These are phyloP conservation scores for Odontesthes bonariensis DNA, from an alignment of 2,113 vertebrate genomes.

Conservation along the genomic window DNA sequence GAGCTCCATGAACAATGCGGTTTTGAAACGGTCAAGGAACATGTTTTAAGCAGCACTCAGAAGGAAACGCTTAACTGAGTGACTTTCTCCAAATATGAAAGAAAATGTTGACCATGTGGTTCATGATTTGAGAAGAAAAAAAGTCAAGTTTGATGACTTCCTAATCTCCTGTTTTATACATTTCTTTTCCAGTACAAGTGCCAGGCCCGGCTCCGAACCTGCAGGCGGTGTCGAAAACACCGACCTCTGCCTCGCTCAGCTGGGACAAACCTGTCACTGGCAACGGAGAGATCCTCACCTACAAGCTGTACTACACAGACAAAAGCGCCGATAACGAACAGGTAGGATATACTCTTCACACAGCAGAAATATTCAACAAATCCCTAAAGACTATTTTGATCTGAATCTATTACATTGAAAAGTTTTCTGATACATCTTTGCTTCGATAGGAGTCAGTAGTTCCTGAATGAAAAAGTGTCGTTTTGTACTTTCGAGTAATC, in stretches of 20 bases:
- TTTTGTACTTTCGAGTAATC: background rate
- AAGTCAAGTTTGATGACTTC: slow-evolving; percentile 4
- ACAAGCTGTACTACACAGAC: slow-evolving; percentile 96
- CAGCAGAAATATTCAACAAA: background rate
- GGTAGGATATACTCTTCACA: slow-evolving; percentile 77
- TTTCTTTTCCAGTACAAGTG: slow-evolving; percentile 88
- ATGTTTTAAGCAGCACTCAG: too few species aligned
- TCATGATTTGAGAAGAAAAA: too few species aligned
- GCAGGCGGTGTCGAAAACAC: slow-evolving; percentile 83
- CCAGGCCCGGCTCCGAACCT: slow-evolving; percentile 95
- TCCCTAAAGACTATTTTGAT: background rate
- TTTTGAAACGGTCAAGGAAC: too few species aligned
- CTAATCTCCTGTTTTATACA: slow-evolving; percentile 15
- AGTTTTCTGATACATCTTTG: background rate
- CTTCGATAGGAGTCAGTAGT: background rate
- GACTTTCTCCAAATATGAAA: too few species aligned
- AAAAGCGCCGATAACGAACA: slow-evolving; percentile 89
- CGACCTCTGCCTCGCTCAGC: slow-evolving; percentile 86
- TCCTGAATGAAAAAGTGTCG: background rate
- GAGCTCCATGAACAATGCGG: too few species aligned
- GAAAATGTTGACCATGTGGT: too few species aligned
- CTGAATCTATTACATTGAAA: background rate
- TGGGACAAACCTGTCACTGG: slow-evolving; percentile 94
- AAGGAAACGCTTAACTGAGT: too few species aligned
- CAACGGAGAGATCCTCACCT: slow-evolving; percentile 95